A percentile compares a stretch with the other conserved stretches of the same genome.
Conservation (phyloP, 2,797 vertebrate species). For the Carcharodon carcharias region DNA sequence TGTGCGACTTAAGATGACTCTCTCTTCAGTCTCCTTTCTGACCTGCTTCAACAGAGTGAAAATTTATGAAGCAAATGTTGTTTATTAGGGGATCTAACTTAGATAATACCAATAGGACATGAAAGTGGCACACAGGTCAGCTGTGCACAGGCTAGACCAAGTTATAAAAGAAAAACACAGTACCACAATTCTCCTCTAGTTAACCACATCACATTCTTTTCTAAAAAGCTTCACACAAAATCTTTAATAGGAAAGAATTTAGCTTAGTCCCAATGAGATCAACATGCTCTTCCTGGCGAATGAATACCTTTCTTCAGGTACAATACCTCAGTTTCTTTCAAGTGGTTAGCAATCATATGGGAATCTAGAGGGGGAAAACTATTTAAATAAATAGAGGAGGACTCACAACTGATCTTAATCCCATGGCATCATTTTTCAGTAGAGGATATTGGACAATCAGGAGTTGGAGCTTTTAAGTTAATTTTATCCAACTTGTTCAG, state of each 20-base stretch:
- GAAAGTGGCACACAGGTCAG: neutral
- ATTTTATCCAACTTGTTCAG: neutral
- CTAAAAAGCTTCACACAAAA: neutral
- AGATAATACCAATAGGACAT: neutral
- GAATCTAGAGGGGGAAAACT: neutral
- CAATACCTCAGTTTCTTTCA: neutral
- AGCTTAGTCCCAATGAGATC: neutral
- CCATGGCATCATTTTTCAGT: neutral
- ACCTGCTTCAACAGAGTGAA: neutral
- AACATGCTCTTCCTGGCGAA: neutral
- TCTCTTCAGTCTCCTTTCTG: neutral
- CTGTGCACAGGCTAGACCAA: neutral
- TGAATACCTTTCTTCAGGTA: neutral
- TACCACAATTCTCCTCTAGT: neutral
- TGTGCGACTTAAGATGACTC: neutral
- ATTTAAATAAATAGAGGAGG: neutral
- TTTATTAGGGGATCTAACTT: neutral
- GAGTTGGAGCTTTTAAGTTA: neutral
- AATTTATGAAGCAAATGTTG: neutral
- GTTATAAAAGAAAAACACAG: neutral
- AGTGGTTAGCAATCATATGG: neutral
- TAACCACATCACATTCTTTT: neutral
- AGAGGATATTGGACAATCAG: neutral
- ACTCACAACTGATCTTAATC: neutral
- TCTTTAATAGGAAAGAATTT: neutral